These are phyloP conservation scores for Heliocidaris erythrogramma DNA, from an alignment of 35 echinoderm and acorn worm genomes.

Conservation along the genomic window DNA sequence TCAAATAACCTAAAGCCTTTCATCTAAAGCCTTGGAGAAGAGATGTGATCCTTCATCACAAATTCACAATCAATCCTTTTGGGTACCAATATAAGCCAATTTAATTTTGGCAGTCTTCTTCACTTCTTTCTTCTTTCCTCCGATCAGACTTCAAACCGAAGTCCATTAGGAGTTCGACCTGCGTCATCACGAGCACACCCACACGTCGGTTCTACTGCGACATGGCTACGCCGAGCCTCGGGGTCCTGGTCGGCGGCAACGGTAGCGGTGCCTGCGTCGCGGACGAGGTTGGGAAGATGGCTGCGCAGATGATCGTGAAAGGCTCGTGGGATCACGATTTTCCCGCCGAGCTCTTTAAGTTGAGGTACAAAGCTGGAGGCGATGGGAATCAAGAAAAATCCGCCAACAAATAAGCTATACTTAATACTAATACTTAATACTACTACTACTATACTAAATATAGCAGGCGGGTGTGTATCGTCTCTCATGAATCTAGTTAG, in stretches of 20 bases:
- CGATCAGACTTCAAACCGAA: not conserved
- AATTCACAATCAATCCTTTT: not conserved
- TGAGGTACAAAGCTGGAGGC: slow-evolving; percentile 19
- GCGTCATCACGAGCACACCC: slow-evolving; percentile 47
- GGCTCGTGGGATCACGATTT: slow-evolving; percentile 77
- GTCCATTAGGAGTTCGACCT: not conserved
- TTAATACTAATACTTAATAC: too few relatives aligned
- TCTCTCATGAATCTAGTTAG: too few relatives aligned
- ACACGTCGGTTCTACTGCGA: slow-evolving; percentile 62
- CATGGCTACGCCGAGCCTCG: slow-evolving; percentile 66
- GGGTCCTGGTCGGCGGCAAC: slow-evolving; percentile 75
- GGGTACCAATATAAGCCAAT: not conserved
- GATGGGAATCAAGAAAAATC: too few relatives aligned
- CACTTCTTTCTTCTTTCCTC: not conserved
- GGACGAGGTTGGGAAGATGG: slow-evolving; percentile 82
- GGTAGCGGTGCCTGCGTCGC: slow-evolving; percentile 58
- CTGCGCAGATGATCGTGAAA: slow-evolving; percentile 72
- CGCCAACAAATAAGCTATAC: too few relatives aligned
- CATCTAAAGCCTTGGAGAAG: not conserved
- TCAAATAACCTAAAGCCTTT: not conserved
- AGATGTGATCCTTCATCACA: not conserved
- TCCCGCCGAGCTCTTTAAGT: slow-evolving; percentile 55
- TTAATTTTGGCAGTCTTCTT: not conserved
- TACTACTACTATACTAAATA: too few relatives aligned
- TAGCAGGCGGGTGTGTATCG: too few relatives aligned